Base-by-base conservation (phyloP, 1,140 invertebrate genomes). In the Helicoverpa zea region DNA sequence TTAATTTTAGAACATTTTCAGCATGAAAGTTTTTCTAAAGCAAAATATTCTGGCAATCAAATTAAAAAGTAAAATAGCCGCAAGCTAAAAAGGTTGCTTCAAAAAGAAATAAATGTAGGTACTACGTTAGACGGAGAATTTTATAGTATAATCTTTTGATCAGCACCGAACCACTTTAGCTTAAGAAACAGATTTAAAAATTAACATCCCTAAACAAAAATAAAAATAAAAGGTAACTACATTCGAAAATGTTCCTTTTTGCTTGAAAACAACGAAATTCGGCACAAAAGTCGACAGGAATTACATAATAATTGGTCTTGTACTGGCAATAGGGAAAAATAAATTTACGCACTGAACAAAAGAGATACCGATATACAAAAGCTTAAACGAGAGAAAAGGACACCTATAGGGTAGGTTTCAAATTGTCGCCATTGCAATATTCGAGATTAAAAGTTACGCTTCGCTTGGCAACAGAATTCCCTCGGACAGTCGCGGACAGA, bases 361-460 rank as follows among this genome's bases (percentile, higher is more conserved):
- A 43, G 75, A 56, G 75, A 84, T 12, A 52, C 14, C 14, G 10
- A 16, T 29, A 83, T 51, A 59, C 73, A 52, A 16, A 79, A 61
- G 78, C 80, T 59, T 4, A 82, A 84, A 83, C 84, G 61, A 79
- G 81, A 59, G 77, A 88, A 79, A 73, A 83, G 70, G 88, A 88
- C 59, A 70, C 43, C 83, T 47, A 72, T 78, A 82, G 76, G 82
- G 82, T 84, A 78, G 82, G 83, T 85, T 90, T 89, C 85, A 86
- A 87, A 88, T 88, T 90, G 90, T 92, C 89, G 83, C 86, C 79
- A 86, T 86, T 79, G 88, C 91, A 93, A 93, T 93, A 90, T 92
- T 87, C 87, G 83, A 91, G 91, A 93, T 93, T 93, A 93, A 93
- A 93, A 91, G 89, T 88, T 88, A 91, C 90, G 90, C 87, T 83